phyloP scores from a whole-genome alignment of 2,797 vertebrate species.

The Phoxinus dragarum region DNA sequence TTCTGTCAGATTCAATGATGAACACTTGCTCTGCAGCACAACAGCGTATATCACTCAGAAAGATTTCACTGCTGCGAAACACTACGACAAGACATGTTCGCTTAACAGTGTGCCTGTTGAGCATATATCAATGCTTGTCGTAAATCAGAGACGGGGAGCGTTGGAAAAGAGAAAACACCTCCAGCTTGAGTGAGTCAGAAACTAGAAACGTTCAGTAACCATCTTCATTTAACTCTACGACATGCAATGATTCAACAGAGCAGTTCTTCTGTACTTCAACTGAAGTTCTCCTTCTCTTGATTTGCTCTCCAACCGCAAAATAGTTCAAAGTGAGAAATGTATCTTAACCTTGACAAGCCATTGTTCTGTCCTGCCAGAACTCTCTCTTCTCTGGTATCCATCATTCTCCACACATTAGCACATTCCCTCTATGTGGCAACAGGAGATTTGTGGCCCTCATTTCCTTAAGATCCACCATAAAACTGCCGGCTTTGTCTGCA shows the following conservation, averaged over 20 bases:
- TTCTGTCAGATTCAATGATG: constrained; percentile 13
- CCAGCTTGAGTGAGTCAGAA: background rate
- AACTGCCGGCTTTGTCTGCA: constrained; percentile 66
- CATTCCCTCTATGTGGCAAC: constrained; percentile 56
- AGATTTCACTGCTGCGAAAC: constrained; percentile 24
- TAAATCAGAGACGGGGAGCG: constrained; percentile 41
- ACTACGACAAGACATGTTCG: constrained; percentile 37
- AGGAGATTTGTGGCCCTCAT: constrained; percentile 66
- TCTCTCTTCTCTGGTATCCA: constrained; percentile 47
- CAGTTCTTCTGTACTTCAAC: background rate
- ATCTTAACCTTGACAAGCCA: constrained; percentile 15
- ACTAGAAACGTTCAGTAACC: background rate
- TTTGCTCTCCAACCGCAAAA: constrained; percentile 16
- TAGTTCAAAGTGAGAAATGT: constrained; percentile 33
- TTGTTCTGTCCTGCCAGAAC: constrained; percentile 44
- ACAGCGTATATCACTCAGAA: constrained; percentile 5
- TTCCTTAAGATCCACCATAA: constrained; percentile 68
- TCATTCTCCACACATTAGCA: constrained; percentile 43
- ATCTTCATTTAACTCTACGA: background rate
- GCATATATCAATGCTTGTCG: constrained; percentile 19
- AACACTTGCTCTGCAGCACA: background rate
- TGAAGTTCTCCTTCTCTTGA: background rate
- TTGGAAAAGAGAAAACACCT: background rate
- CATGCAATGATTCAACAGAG: background rate
- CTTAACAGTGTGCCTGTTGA: constrained; percentile 45